Evolutionary conservation across 2,113 vertebrate species (phyloP).

Genomic region (Macrotis lagotis): DNA sequence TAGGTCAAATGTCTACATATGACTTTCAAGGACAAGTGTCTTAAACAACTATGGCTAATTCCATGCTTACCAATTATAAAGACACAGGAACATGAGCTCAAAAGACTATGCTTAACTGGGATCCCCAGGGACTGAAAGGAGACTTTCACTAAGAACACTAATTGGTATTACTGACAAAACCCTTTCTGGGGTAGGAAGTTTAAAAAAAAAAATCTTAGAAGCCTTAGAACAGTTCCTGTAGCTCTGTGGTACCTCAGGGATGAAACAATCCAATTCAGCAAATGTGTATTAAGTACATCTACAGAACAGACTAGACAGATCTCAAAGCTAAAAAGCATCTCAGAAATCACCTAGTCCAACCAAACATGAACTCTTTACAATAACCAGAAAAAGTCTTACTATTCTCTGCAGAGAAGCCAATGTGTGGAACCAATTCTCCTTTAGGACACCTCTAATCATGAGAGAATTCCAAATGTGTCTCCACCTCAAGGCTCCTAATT

Average conservation of each 20-base stretch:
- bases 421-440: background rate
- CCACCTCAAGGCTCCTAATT: background rate
- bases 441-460: background rate
- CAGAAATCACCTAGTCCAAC: background rate
- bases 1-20: no score
- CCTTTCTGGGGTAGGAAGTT: background rate
- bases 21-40: background rate
- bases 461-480: background rate
- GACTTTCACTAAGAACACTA: background rate
- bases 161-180: background rate
- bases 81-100: background rate
- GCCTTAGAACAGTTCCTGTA: background rate
- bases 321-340: background rate
- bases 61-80: background rate
- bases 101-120: background rate
- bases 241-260: background rate
- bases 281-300: background rate
- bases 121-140: background rate
- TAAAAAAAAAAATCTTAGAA: background rate
- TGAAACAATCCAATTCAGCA: background rate
- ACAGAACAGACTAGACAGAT: background rate
- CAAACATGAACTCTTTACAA: background rate
- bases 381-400: background rate
- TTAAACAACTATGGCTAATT: background rate
- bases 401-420: background rate